phyloP scores from a whole-genome alignment of 2,113 vertebrate genomes.

The Meleagris gallopavo region DNA sequence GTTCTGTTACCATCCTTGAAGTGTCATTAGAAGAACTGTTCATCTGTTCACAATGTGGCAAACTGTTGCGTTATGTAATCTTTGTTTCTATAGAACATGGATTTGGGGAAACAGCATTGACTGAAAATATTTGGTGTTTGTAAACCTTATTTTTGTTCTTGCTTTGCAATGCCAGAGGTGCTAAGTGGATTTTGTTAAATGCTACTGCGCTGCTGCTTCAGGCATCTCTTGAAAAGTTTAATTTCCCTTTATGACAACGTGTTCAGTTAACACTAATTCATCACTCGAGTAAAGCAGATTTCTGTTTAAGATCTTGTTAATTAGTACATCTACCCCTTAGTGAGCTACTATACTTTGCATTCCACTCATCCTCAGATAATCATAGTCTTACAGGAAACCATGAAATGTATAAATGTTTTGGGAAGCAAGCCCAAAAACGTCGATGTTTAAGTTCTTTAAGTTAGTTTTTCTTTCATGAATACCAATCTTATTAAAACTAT shows the following conservation, averaged over 20 bases:
- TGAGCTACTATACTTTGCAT: neutral
- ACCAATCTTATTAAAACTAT: neutral
- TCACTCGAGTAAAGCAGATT: neutral
- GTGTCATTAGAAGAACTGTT: neutral
- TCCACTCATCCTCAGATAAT: neutral
- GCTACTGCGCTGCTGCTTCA: neutral
- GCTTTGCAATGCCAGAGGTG: neutral
- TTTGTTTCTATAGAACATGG: neutral
- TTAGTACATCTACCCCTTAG: neutral
- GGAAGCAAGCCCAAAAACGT: neutral
- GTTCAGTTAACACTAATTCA: neutral
- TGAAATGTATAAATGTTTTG: neutral
- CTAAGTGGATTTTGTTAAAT: neutral
- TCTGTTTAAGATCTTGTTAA: neutral
- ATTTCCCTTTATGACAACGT: neutral
- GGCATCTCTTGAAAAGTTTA: neutral
- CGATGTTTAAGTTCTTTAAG: neutral
- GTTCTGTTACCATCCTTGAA: neutral
- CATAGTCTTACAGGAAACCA: neutral
- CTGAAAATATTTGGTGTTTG: neutral
- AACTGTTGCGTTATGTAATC: constrained; percentile 20
- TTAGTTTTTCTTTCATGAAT: neutral
- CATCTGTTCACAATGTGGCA: neutral
- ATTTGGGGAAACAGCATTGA: neutral
- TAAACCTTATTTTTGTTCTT: neutral